Evolutionary conservation across 2,888 invertebrate species (phyloP), one percentile per base, ranked within the genome.

Genomic region (Rotaria macrura): DNA sequence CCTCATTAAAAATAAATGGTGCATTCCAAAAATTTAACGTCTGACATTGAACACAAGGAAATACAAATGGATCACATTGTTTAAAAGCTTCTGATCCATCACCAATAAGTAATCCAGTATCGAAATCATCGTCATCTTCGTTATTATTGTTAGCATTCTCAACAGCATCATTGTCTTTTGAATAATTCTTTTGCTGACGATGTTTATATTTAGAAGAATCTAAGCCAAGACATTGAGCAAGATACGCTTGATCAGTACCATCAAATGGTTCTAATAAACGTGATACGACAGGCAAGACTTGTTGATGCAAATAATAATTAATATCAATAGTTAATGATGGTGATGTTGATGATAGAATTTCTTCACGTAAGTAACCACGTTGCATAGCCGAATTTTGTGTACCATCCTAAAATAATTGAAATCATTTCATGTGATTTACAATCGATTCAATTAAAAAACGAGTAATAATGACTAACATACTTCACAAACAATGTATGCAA

Each of bases 231-330:
- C 94, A 94, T 89, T 95, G 94, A 0, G 98, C 98, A 87, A 99
- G 94, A 87, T 95, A 93, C 85, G 94, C 94, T 5, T 95, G 93
- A 91, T 97, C 97, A 87, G 95, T 95, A 23, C 96, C 96, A 88
- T 96, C 96, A 83, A 99, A 95, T 0, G 97, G 97, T 88, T 96
- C 96, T 90, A 96, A 96, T 89, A 99, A 94, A 88, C 99, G 93
- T 49, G 95, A 94, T 87, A 98, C 94, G 0, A 99, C 97, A 0
- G 99, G 99, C 91, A 97, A 96, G 79, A 99, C 93, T 92, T 99
- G 99, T 89, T 96, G 95, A 0, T 95, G 93, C 88, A 99, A 92
- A 91, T 99, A 99, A 91, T 99, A 99, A 88, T 94, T 93, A 3
- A 93, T 93, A 91, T 99, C 99, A 38, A 86, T 40, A 57, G 65